phyloP scores from a whole-genome alignment of 2,797 vertebrate genomes.

The Lacerta viridis region DNA sequence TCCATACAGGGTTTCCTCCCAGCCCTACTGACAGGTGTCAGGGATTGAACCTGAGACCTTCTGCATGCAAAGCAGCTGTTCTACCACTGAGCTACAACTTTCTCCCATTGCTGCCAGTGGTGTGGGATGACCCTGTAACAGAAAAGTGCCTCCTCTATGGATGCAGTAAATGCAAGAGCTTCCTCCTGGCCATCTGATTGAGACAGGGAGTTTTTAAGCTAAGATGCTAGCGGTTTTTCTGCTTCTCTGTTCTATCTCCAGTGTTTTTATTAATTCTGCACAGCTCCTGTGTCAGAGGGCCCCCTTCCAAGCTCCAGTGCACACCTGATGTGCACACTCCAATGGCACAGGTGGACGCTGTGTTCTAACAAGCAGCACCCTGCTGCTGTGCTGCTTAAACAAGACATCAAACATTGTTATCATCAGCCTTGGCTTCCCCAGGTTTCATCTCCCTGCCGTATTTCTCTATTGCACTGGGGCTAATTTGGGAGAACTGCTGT shows the following conservation, averaged over 20 bases:
- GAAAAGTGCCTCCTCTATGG: background rate
- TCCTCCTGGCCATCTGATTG: background rate
- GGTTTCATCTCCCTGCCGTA: background rate
- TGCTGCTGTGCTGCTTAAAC: constrained; percentile 30
- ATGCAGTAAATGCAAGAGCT: background rate
- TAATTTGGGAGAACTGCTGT: constrained; percentile 27
- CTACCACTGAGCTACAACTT: no score
- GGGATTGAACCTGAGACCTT: no score
- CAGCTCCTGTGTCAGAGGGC: background rate
- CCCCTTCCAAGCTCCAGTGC: background rate
- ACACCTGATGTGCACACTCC: background rate
- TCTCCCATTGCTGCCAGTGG: background rate
- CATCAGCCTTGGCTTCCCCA: background rate
- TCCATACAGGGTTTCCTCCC: no score
- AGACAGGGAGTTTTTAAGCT: background rate
- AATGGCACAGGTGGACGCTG: background rate
- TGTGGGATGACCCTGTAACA: background rate
- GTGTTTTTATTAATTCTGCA: background rate
- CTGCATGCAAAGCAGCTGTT: no score
- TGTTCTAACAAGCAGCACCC: constrained; percentile 22
- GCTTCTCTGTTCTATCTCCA: background rate
- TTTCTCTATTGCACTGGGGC: background rate
- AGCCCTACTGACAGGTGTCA: no score
- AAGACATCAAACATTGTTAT: constrained; percentile 32
- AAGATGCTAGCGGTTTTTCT: background rate